A percentile compares a stretch with the other conserved stretches of the same genome.
These are phyloP conservation scores for Pollenia angustigena DNA, from an alignment of 2,888 invertebrate genomes.

Conservation along the genomic window DNA sequence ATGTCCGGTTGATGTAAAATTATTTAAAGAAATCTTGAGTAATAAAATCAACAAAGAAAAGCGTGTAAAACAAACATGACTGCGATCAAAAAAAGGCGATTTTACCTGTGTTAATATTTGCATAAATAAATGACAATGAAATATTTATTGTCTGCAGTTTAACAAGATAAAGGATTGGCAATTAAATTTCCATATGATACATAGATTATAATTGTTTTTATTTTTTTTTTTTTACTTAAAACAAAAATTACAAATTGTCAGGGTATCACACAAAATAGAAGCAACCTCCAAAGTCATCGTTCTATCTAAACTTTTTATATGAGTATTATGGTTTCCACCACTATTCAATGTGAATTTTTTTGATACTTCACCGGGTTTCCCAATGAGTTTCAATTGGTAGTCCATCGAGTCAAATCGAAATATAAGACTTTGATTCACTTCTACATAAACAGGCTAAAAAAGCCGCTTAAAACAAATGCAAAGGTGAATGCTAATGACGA, in stretches of 20 bases:
- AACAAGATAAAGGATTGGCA: not conserved
- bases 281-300: too few species aligned
- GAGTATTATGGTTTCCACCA: too few species aligned
- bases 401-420: too few species aligned
- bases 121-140: slow-evolving; percentile 36
- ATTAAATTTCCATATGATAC: not conserved
- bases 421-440: too few species aligned
- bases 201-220: not conserved
- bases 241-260: not conserved
- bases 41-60: slow-evolving; percentile 32
- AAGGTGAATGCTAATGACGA: too few species aligned
- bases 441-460: too few species aligned
- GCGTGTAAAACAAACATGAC: slow-evolving; percentile 36
- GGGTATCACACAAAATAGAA: not conserved
- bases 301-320: too few species aligned
- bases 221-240: too few species aligned
- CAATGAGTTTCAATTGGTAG: too few species aligned
- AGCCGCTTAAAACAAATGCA: too few species aligned
- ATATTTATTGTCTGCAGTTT: not conserved
- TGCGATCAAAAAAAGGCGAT: slow-evolving; percentile 42
- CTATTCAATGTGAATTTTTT: too few species aligned
- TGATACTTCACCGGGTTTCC: too few species aligned
- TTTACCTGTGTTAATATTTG: slow-evolving; percentile 33
- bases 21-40: slow-evolving; percentile 41
- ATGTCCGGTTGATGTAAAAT: slow-evolving; percentile 50